Evolutionary conservation across 1,140 invertebrate species (phyloP), one percentile per base, ranked within the genome.

Genomic region (Hyles euphorbiae): DNA sequence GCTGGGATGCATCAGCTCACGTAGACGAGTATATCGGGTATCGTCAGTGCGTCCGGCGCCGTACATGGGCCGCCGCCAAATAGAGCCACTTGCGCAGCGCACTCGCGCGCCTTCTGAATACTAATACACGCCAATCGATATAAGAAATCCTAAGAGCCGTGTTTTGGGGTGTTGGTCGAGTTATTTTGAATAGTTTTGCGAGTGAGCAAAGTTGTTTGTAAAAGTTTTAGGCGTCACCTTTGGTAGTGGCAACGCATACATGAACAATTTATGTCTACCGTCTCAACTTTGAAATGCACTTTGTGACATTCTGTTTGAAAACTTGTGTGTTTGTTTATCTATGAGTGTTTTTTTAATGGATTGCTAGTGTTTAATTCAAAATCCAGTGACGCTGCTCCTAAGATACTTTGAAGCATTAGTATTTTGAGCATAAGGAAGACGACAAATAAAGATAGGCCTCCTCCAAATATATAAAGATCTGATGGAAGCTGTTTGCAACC

Each of bases 1-100:
- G 34, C 59, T 69, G 75, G 75, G 76, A 74, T 75, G 63, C 58
- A 57, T 63, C 72, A 78, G 72, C 64, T 61, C 74, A 79, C 69
- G 78, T 76, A 67, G 62, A 54, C 57, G 60, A 53, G 53, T 44
- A 44, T 45, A 45, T 45, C 34, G 53, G 56, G 60, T 60, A 67
- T 66, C 75, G 72, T 67, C 71, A 56, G 75, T 74, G 78, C 78
- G 80, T 81, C 81, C 79, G 76, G 74, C 60, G 58, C 74, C 72
- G 50, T 70, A 78, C 53, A 74, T 60, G 79, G 74, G 32, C 10
- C 58, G 56, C 45, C 40, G 11, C 81, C 81, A 79, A 84, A 78
- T 77, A 77, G 73, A 84, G 83, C 72, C 57, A 65, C 69, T 63
- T 67, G 65, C 70, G 70, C 62, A 68, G 65, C 78, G 70, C 53